These are phyloP conservation scores for Tipula helvola DNA, from an alignment of 2,888 invertebrate species.

Conservation along the genomic window DNA sequence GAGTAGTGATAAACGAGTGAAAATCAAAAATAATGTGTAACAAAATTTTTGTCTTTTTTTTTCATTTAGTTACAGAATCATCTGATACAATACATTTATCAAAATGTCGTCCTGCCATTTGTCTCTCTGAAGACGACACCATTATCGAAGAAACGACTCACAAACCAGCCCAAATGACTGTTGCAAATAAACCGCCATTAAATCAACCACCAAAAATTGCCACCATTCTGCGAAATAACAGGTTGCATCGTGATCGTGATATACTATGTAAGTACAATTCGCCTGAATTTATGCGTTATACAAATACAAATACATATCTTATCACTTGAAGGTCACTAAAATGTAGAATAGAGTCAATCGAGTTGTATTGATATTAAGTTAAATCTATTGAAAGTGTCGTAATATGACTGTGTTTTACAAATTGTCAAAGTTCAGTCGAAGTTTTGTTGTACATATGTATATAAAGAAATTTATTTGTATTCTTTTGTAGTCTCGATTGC, in stretches of 20 bases:
- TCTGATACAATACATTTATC: constrained; percentile 35
- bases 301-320: background rate
- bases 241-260: constrained; percentile 63
- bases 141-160: constrained; percentile 32
- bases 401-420: background rate
- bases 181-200: constrained; percentile 17
- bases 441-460: background rate
- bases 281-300: background rate
- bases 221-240: constrained; percentile 48
- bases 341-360: background rate
- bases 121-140: constrained; percentile 40
- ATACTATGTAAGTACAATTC: constrained; percentile 31
- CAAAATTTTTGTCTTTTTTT: background rate
- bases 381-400: background rate
- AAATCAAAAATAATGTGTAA: no score
- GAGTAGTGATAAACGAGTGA: no score
- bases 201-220: constrained; percentile 36
- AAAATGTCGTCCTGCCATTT: constrained; percentile 33
- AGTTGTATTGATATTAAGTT: background rate
- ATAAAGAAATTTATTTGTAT: background rate
- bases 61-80: constrained; percentile 21
- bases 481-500: background rate
- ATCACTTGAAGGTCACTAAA: background rate
- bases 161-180: constrained; percentile 21
- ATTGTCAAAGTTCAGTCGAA: background rate